Evolutionary conservation across 2,888 invertebrate genomes (phyloP).

Genomic region (Drosophila borealis): DNA sequence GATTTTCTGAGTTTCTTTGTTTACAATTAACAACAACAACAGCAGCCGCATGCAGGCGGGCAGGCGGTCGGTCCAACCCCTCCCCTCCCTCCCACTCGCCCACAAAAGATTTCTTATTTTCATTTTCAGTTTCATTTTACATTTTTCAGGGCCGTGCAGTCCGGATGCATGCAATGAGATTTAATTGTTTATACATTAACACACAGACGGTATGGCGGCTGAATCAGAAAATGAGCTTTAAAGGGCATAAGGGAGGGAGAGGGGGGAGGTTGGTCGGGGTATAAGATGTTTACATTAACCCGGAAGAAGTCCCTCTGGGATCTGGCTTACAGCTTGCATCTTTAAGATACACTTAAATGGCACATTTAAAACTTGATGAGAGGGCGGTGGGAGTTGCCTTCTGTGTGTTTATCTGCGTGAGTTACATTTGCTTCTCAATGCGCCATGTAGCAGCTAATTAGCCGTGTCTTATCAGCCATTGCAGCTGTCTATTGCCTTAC

Average conservation of each 20-base stretch:
- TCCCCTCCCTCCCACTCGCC: neutral
- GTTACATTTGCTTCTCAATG: slow-evolving; percentile 53
- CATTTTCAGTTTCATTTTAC: slow-evolving; percentile 31
- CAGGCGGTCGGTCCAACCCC: neutral
- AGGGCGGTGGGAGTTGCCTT: neutral
- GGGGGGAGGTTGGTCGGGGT: neutral
- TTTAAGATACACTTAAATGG: slow-evolving; percentile 22
- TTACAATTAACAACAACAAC: slow-evolving; percentile 58
- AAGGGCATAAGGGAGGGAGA: neutral
- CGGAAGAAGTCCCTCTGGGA: neutral
- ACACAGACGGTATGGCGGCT: slow-evolving; percentile 39
- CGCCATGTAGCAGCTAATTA: slow-evolving; percentile 68
- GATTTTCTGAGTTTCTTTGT: slow-evolving; percentile 44
- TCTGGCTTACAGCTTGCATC: slow-evolving; percentile 12
- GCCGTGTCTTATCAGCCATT: slow-evolving; percentile 68
- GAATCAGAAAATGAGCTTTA: slow-evolving; percentile 19
- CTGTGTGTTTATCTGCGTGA: slow-evolving; percentile 39
- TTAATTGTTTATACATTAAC: slow-evolving; percentile 64
- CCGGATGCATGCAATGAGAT: slow-evolving; percentile 65
- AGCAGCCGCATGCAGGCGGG: slow-evolving; percentile 55
- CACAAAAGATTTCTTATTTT: slow-evolving; percentile 21
- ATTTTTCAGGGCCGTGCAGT: slow-evolving; percentile 47
- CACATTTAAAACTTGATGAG: neutral
- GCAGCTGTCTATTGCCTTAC: slow-evolving; percentile 58
- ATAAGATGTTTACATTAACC: slow-evolving; percentile 1